Percentiles rank a stretch among this genome's conserved stretches.
Conservation (phyloP, 2,888 invertebrate genomes). For the Pseudanteris insignis region DNA sequence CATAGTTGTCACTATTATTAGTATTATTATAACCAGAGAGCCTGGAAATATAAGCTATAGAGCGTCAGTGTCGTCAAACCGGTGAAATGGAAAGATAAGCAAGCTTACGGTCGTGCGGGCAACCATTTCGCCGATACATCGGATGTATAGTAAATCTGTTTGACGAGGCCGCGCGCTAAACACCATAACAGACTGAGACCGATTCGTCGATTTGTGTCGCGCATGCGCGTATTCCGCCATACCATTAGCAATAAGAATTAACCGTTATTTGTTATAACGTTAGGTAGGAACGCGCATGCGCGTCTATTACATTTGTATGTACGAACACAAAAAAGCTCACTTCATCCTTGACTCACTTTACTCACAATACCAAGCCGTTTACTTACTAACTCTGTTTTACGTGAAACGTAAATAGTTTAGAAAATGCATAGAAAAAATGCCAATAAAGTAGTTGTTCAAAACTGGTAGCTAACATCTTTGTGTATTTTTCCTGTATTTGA, state of each 20-base stretch:
- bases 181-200: slow-evolving; percentile 42
- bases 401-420: slow-evolving; percentile 64
- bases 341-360: slow-evolving; percentile 46
- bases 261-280: slow-evolving; percentile 20
- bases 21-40: slow-evolving; percentile 46
- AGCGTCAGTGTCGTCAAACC: slow-evolving; percentile 27
- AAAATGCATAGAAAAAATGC: slow-evolving; percentile 66
- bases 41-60: slow-evolving; percentile 46
- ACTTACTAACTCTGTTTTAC: slow-evolving; percentile 56
- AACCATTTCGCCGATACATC: too few species aligned
- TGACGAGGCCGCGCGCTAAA: slow-evolving; percentile 14
- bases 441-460: slow-evolving; percentile 67
- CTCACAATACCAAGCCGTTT: slow-evolving; percentile 51
- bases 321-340: slow-evolving; percentile 40
- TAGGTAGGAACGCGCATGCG: slow-evolving; percentile 36
- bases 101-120: too few species aligned
- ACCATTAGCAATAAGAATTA: slow-evolving; percentile 37
- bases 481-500: slow-evolving; percentile 63
- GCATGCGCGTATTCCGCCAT: slow-evolving; percentile 35
- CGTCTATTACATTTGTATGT: slow-evolving; percentile 43
- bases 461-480: slow-evolving; percentile 67
- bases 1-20: slow-evolving; percentile 47
- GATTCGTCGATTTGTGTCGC: slow-evolving; percentile 39
- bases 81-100: not conserved
- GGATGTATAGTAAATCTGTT: too few species aligned